A percentile compares a stretch with the other conserved stretches of the same genome.
Evolutionary conservation across 2,888 invertebrate genomes (phyloP).

Genomic region (Elegia similella): DNA sequence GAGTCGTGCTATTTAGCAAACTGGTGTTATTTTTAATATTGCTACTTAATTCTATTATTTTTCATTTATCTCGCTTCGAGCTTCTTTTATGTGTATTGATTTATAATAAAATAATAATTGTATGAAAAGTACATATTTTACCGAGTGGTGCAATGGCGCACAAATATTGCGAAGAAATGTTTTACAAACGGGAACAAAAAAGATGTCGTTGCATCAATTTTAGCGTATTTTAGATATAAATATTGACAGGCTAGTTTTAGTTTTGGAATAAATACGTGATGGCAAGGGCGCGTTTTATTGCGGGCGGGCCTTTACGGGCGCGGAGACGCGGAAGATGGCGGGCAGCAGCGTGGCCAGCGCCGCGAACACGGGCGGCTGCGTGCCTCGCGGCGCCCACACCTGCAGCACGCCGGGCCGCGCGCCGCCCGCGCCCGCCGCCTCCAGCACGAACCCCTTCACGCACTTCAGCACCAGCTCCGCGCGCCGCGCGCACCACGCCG

Average conservation of each 20-base stretch:
- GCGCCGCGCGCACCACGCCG: conserved; percentile 96
- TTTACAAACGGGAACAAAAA: conserved; percentile 20
- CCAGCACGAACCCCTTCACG: conserved; percentile 99
- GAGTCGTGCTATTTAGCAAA: neutral
- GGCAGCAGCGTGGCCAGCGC: conserved; percentile 94
- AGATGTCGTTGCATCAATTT: conserved; percentile 24
- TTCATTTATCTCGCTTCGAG: neutral
- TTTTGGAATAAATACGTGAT: conserved; percentile 25
- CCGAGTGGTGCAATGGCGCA: conserved; percentile 18
- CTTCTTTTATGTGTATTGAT: neutral
- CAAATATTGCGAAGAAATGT: neutral
- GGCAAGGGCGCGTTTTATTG: neutral
- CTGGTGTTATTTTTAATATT: neutral
- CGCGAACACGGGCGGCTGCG: conserved; percentile 87
- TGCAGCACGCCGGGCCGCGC: conserved; percentile 92
- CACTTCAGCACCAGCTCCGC: conserved; percentile 99
- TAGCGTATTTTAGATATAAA: conserved; percentile 19
- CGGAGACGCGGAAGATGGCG: conserved; percentile 96
- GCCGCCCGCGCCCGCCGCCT: conserved; percentile 96
- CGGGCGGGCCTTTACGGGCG: conserved; percentile 88
- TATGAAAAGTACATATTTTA: conserved; percentile 5
- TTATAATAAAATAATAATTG: neutral
- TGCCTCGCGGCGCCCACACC: conserved; percentile 40
- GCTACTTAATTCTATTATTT: neutral
- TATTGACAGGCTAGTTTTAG: conserved; percentile 24